A percentile compares a stretch with the other conserved stretches of the same genome.
phyloP scores from a whole-genome alignment of 2,888 invertebrate species.

The Troides aeacus region DNA sequence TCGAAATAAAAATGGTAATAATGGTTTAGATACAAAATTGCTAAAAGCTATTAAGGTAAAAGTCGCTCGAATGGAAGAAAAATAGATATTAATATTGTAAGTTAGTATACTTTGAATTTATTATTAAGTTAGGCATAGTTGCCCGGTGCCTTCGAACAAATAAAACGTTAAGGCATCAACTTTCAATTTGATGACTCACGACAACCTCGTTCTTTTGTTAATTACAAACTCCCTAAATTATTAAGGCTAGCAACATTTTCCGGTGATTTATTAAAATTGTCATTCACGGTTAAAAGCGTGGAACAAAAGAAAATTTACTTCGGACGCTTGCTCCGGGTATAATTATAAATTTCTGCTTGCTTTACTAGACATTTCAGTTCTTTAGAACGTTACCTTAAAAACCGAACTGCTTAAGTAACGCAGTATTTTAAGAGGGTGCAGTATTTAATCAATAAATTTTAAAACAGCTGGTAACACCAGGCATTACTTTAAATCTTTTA shows the following conservation, averaged over 20 bases:
- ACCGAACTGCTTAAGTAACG: slow-evolving; percentile 24
- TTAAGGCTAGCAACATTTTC: slow-evolving; percentile 32
- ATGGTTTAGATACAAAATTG: not conserved
- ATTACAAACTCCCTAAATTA: slow-evolving; percentile 35
- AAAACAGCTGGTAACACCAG: not conserved
- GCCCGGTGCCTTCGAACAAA: slow-evolving; percentile 33
- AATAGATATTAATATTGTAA: not conserved
- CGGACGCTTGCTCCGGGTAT: slow-evolving; percentile 22
- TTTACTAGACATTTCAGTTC: slow-evolving; percentile 27
- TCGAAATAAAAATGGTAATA: not conserved
- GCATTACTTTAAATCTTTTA: too few species aligned
- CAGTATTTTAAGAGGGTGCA: slow-evolving; percentile 15
- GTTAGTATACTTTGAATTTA: slow-evolving; percentile 8
- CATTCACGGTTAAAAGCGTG: slow-evolving; percentile 29
- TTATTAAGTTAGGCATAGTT: slow-evolving; percentile 38
- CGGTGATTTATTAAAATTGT: slow-evolving; percentile 32
- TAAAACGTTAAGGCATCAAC: slow-evolving; percentile 39
- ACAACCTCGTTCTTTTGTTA: slow-evolving; percentile 38
- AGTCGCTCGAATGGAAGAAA: not conserved
- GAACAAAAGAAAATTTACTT: slow-evolving; percentile 30
- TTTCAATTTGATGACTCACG: slow-evolving; percentile 42
- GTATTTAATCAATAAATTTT: slow-evolving; percentile 11
- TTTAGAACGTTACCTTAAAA: slow-evolving; percentile 24
- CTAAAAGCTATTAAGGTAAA: not conserved
- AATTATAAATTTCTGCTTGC: slow-evolving; percentile 32